phyloP scores from a whole-genome alignment of 2,113 vertebrate species.

The Pseudorectes ferrugineus region DNA sequence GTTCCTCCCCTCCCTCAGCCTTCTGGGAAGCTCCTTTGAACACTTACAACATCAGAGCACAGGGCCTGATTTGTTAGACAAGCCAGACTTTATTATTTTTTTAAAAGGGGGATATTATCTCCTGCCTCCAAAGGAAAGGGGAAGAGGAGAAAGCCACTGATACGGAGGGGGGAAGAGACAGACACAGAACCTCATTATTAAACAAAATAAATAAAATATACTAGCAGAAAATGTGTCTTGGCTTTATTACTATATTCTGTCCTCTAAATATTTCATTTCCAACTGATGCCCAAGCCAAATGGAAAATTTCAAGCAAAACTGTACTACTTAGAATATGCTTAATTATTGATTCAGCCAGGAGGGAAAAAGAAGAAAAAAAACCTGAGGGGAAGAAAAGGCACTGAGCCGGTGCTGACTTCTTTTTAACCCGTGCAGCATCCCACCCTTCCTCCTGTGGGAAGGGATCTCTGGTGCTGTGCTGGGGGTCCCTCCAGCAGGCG shows the following conservation, averaged over 20 bases:
- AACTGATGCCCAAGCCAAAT: slow-evolving; percentile 77
- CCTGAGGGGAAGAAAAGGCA: not conserved
- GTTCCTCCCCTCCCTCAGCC: not conserved
- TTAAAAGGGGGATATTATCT: slow-evolving; percentile 59
- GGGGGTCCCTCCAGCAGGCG: not conserved
- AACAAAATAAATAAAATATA: slow-evolving; percentile 77
- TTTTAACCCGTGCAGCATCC: not conserved
- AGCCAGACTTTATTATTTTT: slow-evolving; percentile 63
- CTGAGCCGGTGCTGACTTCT: not conserved
- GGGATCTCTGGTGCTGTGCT: not conserved
- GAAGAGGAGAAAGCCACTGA: slow-evolving; percentile 34
- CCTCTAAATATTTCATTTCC: slow-evolving; percentile 82
- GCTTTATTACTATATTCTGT: slow-evolving; percentile 77
- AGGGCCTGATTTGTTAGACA: slow-evolving; percentile 60
- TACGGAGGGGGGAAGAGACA: slow-evolving; percentile 38
- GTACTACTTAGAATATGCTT: slow-evolving; percentile 76
- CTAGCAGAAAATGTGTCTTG: slow-evolving; percentile 71
- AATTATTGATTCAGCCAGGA: slow-evolving; percentile 78
- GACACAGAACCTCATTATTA: slow-evolving; percentile 75
- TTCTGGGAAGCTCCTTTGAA: slow-evolving; percentile 57
- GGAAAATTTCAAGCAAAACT: slow-evolving; percentile 77
- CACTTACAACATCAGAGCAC: slow-evolving; percentile 40
- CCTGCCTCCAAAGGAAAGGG: slow-evolving; percentile 54
- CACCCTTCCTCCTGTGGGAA: not conserved
- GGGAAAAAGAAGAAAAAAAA: slow-evolving; percentile 9